Percentiles rank a stretch among this genome's conserved stretches.
Conservation (phyloP, 1,140 invertebrate genomes). For the Dinoponera quadriceps region DNA sequence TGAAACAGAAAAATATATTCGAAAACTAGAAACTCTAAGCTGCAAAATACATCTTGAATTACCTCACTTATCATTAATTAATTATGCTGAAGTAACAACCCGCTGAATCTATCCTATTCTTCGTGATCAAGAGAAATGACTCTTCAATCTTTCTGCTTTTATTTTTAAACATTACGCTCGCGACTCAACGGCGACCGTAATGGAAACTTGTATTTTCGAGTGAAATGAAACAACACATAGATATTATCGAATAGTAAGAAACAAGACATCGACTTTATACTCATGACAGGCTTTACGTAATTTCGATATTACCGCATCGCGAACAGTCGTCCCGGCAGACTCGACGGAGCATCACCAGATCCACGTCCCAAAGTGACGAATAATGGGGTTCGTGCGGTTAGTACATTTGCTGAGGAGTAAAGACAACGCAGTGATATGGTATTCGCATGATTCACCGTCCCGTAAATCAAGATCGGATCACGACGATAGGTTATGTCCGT, state of each 20-base stretch:
- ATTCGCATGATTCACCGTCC: slow-evolving; percentile 6
- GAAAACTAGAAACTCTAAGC: no score
- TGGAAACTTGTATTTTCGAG: no score
- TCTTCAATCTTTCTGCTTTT: no score
- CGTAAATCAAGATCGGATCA: neutral
- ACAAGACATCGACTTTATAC: slow-evolving; percentile 1
- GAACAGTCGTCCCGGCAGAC: neutral
- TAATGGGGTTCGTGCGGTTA: slow-evolving; percentile 63
- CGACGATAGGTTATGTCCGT: slow-evolving; percentile 59
- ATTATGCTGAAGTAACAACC: no score
- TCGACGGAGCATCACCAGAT: neutral
- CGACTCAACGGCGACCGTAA: no score
- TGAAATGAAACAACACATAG: neutral
- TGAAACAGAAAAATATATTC: no score
- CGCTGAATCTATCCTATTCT: no score
- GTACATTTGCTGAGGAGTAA: slow-evolving; percentile 52
- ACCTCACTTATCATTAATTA: no score
- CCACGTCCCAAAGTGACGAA: neutral
- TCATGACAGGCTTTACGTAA: slow-evolving; percentile 51
- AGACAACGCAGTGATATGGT: slow-evolving; percentile 27
- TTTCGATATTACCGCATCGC: neutral
- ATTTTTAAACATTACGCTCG: no score
- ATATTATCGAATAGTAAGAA: slow-evolving; percentile 51
- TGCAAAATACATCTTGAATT: no score
- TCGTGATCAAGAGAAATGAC: no score